Percentiles rank a stretch among this genome's conserved stretches.
Evolutionary conservation across 2,888 invertebrate genomes (phyloP).

Genomic region (Ochropacha duplaris): DNA sequence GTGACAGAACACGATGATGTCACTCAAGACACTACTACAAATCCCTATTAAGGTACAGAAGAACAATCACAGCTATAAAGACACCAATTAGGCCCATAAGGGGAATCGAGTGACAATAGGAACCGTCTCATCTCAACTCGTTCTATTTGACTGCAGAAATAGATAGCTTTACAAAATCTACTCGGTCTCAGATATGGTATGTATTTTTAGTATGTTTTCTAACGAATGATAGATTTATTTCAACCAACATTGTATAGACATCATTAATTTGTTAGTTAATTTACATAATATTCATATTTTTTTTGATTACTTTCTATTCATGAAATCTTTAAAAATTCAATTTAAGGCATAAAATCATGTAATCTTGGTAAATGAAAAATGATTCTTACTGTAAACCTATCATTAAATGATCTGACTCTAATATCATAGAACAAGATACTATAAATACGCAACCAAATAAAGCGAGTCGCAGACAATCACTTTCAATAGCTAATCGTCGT

Average conservation of each 20-base stretch:
- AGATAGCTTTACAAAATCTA: not conserved
- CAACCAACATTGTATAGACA: no score
- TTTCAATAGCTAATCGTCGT: conserved; percentile 10
- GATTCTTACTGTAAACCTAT: no score
- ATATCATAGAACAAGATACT: not conserved
- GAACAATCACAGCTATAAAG: conserved; percentile 1
- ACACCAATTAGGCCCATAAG: conserved; percentile 5
- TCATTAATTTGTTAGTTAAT: no score
- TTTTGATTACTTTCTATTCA: no score
- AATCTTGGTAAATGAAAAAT: no score
- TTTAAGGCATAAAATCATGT: no score
- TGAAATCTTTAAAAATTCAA: no score
- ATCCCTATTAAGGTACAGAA: not conserved
- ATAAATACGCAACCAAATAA: not conserved
- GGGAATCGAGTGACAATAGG: not conserved
- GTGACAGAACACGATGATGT: not conserved
- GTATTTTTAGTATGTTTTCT: not conserved
- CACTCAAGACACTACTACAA: not conserved
- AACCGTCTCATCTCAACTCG: not conserved
- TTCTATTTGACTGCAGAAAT: not conserved
- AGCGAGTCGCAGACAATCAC: not conserved
- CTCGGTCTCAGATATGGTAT: not conserved
- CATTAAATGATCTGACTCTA: not conserved
- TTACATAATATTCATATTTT: no score
- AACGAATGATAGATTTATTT: no score